Conservation (phyloP, 2,797 vertebrate species). For the Liasis olivaceus region DNA sequence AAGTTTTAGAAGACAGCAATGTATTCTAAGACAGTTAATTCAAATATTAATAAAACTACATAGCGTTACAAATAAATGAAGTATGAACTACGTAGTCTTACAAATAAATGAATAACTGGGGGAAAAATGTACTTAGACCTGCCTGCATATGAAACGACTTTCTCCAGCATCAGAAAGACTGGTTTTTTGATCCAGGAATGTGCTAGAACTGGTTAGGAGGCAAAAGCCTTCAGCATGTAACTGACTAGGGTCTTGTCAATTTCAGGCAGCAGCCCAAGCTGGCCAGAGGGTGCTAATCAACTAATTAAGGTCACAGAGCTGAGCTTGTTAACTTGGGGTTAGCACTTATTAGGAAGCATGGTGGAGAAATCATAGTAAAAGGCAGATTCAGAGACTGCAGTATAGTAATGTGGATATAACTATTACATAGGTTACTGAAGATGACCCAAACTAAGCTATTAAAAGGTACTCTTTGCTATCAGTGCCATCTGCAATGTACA, state of each 20-base stretch:
- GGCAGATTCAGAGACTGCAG: neutral
- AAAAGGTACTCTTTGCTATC: neutral
- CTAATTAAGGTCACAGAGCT: neutral
- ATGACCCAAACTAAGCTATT: neutral
- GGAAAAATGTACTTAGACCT: neutral
- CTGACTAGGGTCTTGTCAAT: neutral
- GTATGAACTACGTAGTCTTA: neutral
- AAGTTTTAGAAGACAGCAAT: neutral
- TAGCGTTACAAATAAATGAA: neutral
- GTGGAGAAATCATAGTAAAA: neutral
- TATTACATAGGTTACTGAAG: neutral
- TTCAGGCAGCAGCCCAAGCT: neutral
- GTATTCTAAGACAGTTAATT: neutral
- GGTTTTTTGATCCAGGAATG: neutral
- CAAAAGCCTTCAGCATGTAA: neutral
- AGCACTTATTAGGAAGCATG: neutral
- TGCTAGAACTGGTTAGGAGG: neutral
- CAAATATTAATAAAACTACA: neutral
- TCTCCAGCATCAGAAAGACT: neutral
- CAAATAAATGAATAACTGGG: neutral
- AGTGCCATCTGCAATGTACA: neutral
- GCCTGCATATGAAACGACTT: neutral
- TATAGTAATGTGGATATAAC: neutral
- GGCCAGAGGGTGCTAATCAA: neutral
- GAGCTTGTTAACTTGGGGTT: neutral